Percentiles rank a stretch among this genome's conserved stretches.
Evolutionary conservation across 2,797 vertebrate genomes (phyloP).

Genomic region (Toxotes lorentzi): DNA sequence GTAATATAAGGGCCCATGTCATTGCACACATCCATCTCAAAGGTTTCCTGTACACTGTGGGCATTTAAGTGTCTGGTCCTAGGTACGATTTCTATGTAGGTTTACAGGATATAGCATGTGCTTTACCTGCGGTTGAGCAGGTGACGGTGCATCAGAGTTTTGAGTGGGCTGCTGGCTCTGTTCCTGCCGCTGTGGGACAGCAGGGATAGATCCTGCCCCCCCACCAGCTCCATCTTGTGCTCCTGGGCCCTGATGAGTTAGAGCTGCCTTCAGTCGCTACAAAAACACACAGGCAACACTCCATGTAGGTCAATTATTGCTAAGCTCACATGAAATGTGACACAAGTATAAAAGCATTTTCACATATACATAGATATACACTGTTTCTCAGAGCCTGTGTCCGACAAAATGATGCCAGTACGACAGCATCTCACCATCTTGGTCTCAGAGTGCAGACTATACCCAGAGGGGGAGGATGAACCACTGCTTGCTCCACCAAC

Average conservation of each 20-base stretch:
- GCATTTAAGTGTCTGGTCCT: not conserved
- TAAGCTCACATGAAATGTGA: not conserved
- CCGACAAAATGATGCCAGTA: slow-evolving; percentile 4
- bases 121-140: slow-evolving; percentile 94
- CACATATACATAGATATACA: not conserved
- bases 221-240: slow-evolving; percentile 86
- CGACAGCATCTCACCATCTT: slow-evolving; percentile 89
- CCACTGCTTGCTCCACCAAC: slow-evolving; percentile 86
- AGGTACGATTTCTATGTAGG: not conserved
- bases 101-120: not conserved
- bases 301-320: slow-evolving; percentile 3
- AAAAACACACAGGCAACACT: slow-evolving; percentile 50
- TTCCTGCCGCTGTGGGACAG: slow-evolving; percentile 91
- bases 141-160: slow-evolving; percentile 93
- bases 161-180: slow-evolving; percentile 91
- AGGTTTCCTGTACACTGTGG: not conserved
- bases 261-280: slow-evolving; percentile 94
- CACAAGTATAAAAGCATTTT: not conserved
- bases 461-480: slow-evolving; percentile 90
- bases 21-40: not conserved
- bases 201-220: slow-evolving; percentile 87
- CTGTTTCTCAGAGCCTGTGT: not conserved
- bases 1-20: not conserved
- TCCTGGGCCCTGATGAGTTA: slow-evolving; percentile 89
- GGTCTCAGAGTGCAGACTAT: slow-evolving; percentile 88